phyloP scores from a whole-genome alignment of 2,113 vertebrate genomes.

The Peromyscus leucopus region DNA sequence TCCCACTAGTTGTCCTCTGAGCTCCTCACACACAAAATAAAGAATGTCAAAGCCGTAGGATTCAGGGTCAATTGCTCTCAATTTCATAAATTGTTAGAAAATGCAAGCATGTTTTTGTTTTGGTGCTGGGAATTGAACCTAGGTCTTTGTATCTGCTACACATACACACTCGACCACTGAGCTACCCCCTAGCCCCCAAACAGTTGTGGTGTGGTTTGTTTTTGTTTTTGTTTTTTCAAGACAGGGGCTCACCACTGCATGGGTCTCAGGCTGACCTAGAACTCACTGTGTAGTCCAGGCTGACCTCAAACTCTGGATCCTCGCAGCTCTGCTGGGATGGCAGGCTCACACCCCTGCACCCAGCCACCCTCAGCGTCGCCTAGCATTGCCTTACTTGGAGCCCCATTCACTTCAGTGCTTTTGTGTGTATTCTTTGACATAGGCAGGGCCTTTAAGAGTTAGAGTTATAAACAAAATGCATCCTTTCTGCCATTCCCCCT shows the following conservation, averaged over 20 bases:
- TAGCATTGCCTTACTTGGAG: background rate
- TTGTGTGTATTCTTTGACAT: background rate
- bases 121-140: background rate
- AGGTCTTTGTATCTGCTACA: background rate
- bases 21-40: background rate
- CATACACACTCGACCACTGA: background rate
- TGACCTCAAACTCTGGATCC: background rate
- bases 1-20: background rate
- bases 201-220: background rate
- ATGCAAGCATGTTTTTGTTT: background rate
- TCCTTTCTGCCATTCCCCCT: background rate
- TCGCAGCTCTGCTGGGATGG: background rate
- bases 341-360: background rate
- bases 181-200: background rate
- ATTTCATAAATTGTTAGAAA: slow-evolving; percentile 17
- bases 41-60: background rate
- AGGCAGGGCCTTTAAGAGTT: background rate
- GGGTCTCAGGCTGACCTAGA: background rate
- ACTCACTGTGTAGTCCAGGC: background rate
- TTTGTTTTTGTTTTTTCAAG: background rate
- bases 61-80: slow-evolving; percentile 11
- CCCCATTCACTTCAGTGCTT: background rate
- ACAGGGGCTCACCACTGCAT: background rate
- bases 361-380: background rate
- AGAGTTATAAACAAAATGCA: background rate